Evolutionary conservation across 2,888 invertebrate genomes (phyloP), one percentile per base, ranked within the genome.

Genomic region (Leucophora obtusa): DNA sequence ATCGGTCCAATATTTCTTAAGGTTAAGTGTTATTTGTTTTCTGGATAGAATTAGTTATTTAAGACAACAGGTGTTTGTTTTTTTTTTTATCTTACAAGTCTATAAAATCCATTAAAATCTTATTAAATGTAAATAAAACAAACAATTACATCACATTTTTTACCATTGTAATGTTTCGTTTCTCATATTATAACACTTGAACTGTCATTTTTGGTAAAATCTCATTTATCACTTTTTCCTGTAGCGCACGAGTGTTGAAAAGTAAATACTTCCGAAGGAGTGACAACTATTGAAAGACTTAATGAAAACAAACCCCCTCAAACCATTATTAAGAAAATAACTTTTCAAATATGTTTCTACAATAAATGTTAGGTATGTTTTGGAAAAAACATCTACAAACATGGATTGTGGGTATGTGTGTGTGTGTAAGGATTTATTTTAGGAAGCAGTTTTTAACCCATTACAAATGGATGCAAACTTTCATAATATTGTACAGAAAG

Each of bases 41-140:
- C 11, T 38, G 2, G 14, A 47, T 47, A 47, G n/a, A 47, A 47
- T n/a, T 4, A 15, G 43, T 14, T n/a, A 47, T 47, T 47, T n/a
- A 47, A 35, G n/a, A 51, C 21, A 87, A 87, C 87, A 87, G 86
- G 86, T 87, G 87, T 6, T 47, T 43, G 11, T 43, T 43, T 7
- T 18, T 15, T 18, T 15, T 14, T 59, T 10, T 21, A 47, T 15
- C 53, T 71, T 78, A 66, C 83, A 83, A 83, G 72, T 85, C 82
- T 78, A 83, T 83, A 56, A 51, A 74, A 56, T 69, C 75, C 86
- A 87, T 87, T 87, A 87, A 87, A 87, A 83, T 82, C 83, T 85
- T 87, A 87, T 87, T 87, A 87, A 87, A 85, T 84, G 83, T 82
- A 83, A 85, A 86, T 84, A 38, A 81, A 38, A 72, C 33, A 51